These are phyloP conservation scores for Lophius americanus DNA, from an alignment of 2,797 vertebrate genomes.

Conservation along the genomic window DNA sequence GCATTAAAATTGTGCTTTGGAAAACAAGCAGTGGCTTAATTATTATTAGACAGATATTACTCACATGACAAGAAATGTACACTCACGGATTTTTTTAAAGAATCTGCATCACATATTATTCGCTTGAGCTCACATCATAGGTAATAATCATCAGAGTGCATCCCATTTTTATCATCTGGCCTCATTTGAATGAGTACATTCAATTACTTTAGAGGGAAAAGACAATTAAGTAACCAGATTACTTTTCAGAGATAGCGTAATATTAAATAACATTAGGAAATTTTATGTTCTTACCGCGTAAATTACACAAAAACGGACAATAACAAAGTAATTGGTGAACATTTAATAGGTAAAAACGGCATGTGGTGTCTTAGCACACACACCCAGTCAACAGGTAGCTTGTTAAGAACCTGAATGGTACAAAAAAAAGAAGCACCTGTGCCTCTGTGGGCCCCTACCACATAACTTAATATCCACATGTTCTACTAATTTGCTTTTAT, in stretches of 20 bases:
- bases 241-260: conserved; percentile 6
- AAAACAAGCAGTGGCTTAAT: conserved; percentile 23
- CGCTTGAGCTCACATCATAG: too few species aligned
- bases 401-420: conserved; percentile 31
- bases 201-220: too few species aligned
- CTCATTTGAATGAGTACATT: too few species aligned
- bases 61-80: too few species aligned
- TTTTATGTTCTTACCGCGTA: conserved; percentile 20
- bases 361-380: conserved; percentile 5
- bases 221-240: too few species aligned
- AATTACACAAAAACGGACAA: conserved; percentile 19
- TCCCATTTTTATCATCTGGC: too few species aligned
- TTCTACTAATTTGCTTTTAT: conserved; percentile 70
- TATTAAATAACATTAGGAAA: conserved; percentile 3
- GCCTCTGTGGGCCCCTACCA: conserved; percentile 51
- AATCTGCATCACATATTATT: too few species aligned
- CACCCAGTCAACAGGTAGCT: conserved; percentile 20
- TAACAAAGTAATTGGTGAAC: conserved; percentile 9
- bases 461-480: conserved; percentile 66
- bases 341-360: too few species aligned
- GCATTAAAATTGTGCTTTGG: background rate
- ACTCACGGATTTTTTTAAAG: too few species aligned
- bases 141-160: too few species aligned
- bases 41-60: background rate
- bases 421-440: conserved; percentile 53